A percentile compares a stretch with the other conserved stretches of the same genome.
Conservation (phyloP, 2,113 vertebrate genomes). For the Poecilia latipinna region DNA sequence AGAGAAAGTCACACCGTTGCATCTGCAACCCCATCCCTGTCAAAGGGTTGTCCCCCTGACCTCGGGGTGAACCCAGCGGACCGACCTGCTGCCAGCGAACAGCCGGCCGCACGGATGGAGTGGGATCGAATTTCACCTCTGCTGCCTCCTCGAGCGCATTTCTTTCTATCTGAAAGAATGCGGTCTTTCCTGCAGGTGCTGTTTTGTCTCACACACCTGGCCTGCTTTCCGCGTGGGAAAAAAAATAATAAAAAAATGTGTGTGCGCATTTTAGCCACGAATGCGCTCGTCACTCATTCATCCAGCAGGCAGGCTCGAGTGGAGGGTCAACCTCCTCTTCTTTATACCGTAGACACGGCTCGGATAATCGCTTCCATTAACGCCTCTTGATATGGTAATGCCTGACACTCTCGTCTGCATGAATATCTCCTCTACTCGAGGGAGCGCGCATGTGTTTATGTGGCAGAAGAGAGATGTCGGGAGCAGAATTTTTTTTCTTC, state of each 20-base stretch:
- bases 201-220: conserved; percentile 44
- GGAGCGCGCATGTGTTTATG: conserved; percentile 6
- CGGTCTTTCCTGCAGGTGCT: conserved; percentile 48
- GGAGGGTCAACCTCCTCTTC: conserved; percentile 64
- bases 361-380: conserved; percentile 72
- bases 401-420: conserved; percentile 60
- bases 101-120: conserved; percentile 18
- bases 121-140: conserved; percentile 39
- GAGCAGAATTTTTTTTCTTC: not conserved
- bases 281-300: conserved; percentile 14
- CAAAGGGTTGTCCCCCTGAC: conserved; percentile 5
- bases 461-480: not conserved
- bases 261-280: conserved; percentile 26
- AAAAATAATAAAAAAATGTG: not conserved
- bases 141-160: conserved; percentile 4
- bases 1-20: not conserved
- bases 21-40: not conserved
- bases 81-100: conserved; percentile 10
- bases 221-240: conserved; percentile 7
- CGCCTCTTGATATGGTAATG: conserved; percentile 72
- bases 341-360: conserved; percentile 58
- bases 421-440: conserved; percentile 47
- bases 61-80: conserved; percentile 34
- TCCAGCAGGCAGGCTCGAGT: conserved; percentile 36
- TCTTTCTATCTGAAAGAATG: conserved; percentile 46